Evolutionary conservation across 2,113 vertebrate genomes (phyloP).

Genomic region (Dasyprocta punctata): DNA sequence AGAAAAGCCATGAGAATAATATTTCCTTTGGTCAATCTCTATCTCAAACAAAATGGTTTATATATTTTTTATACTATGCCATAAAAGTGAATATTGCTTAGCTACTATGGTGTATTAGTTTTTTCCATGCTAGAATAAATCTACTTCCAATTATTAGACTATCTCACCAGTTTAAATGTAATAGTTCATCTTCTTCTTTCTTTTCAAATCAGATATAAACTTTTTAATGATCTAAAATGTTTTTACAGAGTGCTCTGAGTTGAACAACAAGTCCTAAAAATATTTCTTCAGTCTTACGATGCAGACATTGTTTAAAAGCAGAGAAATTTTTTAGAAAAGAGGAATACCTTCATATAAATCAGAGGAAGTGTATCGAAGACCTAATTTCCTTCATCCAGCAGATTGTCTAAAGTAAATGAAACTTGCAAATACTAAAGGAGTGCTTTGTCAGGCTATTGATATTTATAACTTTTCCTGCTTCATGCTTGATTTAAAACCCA

Average conservation of each 20-base stretch:
- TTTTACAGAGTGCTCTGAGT: neutral
- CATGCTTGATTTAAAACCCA: slow-evolving; percentile 32
- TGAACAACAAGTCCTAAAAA: neutral
- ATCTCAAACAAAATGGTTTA: slow-evolving; percentile 67
- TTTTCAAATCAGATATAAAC: neutral
- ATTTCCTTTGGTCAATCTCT: slow-evolving; percentile 72
- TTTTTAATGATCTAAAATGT: slow-evolving; percentile 29
- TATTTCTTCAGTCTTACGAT: neutral
- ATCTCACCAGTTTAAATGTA: slow-evolving; percentile 2
- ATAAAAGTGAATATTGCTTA: slow-evolving; percentile 68
- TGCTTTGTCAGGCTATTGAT: slow-evolving; percentile 45
- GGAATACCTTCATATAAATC: neutral
- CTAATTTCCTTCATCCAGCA: slow-evolving; percentile 31
- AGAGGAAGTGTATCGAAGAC: neutral
- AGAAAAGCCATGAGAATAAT: slow-evolving; percentile 68
- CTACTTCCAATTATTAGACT: slow-evolving; percentile 33
- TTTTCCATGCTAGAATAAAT: slow-evolving; percentile 55
- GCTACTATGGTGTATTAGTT: slow-evolving; percentile 16
- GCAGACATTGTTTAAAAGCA: neutral
- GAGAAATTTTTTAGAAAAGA: neutral
- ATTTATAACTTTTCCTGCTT: slow-evolving; percentile 39
- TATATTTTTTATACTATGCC: slow-evolving; percentile 57
- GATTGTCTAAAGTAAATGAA: slow-evolving; percentile 50
- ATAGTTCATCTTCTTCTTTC: neutral
- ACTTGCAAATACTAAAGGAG: neutral